Evolutionary conservation across 1,140 invertebrate species (phyloP).

Genomic region (Heliconius hermathena): DNA sequence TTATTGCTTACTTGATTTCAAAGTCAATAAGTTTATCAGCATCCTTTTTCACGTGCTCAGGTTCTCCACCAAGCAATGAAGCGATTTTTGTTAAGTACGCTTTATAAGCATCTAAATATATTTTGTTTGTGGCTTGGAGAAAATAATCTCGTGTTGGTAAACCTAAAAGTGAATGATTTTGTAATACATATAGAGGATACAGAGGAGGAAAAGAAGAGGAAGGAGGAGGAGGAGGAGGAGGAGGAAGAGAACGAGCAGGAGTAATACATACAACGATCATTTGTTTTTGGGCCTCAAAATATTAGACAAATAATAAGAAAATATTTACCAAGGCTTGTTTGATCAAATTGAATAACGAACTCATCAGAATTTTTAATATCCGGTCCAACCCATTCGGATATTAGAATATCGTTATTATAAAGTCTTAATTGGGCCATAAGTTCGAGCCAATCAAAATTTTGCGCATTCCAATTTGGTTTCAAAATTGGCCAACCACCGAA

Average conservation of each 20-base stretch:
- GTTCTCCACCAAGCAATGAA: slow-evolving; percentile 85
- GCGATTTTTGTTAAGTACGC: slow-evolving; percentile 88
- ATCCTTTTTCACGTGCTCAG: slow-evolving; percentile 82
- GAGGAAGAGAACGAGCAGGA: too few relatives aligned
- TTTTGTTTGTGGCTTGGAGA: slow-evolving; percentile 85
- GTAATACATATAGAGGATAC: not conserved
- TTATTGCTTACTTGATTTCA: slow-evolving; percentile 85
- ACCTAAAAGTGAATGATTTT: slow-evolving; percentile 64
- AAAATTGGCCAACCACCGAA: slow-evolving; percentile 94
- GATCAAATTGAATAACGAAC: slow-evolving; percentile 94
- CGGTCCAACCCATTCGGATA: slow-evolving; percentile 92
- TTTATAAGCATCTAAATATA: slow-evolving; percentile 90
- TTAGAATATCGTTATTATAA: slow-evolving; percentile 92
- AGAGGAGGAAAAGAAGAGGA: too few relatives aligned
- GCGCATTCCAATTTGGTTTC: slow-evolving; percentile 83
- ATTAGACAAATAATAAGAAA: not conserved
- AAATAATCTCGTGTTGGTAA: slow-evolving; percentile 94
- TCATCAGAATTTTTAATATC: slow-evolving; percentile 94
- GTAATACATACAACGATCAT: too few relatives aligned
- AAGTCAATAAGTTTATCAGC: slow-evolving; percentile 91
- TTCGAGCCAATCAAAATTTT: slow-evolving; percentile 88
- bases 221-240: too few relatives aligned
- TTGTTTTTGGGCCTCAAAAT: too few relatives aligned
- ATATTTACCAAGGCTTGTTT: slow-evolving; percentile 88
- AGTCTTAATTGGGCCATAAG: slow-evolving; percentile 89